Conservation (phyloP, 92 coral and sea anemone species). For the Nematostella vectensis region DNA sequence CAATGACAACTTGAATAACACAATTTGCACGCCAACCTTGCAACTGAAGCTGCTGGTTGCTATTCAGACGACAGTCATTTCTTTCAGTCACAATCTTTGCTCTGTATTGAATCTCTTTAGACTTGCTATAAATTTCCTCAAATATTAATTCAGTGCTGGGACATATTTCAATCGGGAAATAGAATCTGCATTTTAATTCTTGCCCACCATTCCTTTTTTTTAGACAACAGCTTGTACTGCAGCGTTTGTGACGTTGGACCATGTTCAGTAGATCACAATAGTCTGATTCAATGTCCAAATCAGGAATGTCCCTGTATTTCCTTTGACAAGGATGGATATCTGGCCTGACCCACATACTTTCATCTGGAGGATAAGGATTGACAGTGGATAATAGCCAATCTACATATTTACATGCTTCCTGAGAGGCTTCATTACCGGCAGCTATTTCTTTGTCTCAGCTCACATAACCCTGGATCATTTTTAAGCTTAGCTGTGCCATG, state of each 20-base stretch:
- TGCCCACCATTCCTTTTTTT: constrained; percentile 30
- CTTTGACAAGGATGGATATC: constrained; percentile 51
- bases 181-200: constrained; percentile 43
- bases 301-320: constrained; percentile 32
- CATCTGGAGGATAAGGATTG: constrained; percentile 58
- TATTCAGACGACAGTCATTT: constrained; percentile 44
- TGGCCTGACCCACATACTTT: constrained; percentile 26
- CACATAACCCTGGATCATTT: constrained; percentile 56
- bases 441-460: constrained; percentile 46
- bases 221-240: constrained; percentile 47
- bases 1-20: constrained; percentile 40
- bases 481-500: constrained; percentile 36
- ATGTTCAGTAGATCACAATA: constrained; percentile 41
- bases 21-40: constrained; percentile 51
- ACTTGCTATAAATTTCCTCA: constrained; percentile 29
- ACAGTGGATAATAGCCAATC: constrained; percentile 44
- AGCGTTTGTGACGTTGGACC: constrained; percentile 42
- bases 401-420: constrained; percentile 51
- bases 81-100: constrained; percentile 38
- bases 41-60: constrained; percentile 35
- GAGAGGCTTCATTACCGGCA: constrained; percentile 41
- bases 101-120: constrained; percentile 30
- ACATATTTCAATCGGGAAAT: constrained; percentile 40
- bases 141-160: constrained; percentile 30
- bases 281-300: constrained; percentile 17